A percentile compares a stretch with the other conserved stretches of the same genome.
Evolutionary conservation across 2,797 vertebrate species (phyloP).

Genomic region (Rhincodon typus): DNA sequence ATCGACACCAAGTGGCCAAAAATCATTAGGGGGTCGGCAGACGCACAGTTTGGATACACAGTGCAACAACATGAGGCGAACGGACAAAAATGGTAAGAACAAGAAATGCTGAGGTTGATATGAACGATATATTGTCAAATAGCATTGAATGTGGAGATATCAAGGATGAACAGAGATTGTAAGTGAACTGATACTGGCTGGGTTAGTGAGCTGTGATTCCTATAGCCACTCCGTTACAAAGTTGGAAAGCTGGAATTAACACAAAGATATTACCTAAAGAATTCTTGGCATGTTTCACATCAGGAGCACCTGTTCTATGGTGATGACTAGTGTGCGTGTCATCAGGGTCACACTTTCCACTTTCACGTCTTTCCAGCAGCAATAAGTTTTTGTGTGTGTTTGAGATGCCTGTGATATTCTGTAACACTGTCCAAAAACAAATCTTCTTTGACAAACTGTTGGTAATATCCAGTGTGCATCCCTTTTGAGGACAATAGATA

Average conservation of each 20-base stretch:
- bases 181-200: not conserved
- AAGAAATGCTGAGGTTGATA: not conserved
- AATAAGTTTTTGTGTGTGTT: not conserved
- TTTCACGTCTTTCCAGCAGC: not conserved
- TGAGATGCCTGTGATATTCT: not conserved
- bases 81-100: constrained; percentile 84
- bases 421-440: not conserved
- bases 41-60: constrained; percentile 89
- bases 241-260: not conserved
- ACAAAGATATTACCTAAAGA: not conserved
- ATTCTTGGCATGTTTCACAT: not conserved
- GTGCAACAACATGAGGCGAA: constrained; percentile 86
- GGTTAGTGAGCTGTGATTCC: not conserved
- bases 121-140: not conserved
- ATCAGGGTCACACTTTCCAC: not conserved
- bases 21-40: constrained; percentile 77
- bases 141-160: not conserved
- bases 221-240: not conserved
- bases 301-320: not conserved
- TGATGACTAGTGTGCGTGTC: not conserved
- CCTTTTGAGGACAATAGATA: too few relatives aligned
- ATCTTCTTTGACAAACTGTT: not conserved
- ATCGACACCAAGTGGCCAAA: constrained; percentile 75
- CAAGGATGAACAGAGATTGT: not conserved
- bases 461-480: too few relatives aligned